Evolutionary conservation across 2,888 invertebrate species (phyloP), one percentile per base, ranked within the genome.

Genomic region (Caenorhabditis japonica): DNA sequence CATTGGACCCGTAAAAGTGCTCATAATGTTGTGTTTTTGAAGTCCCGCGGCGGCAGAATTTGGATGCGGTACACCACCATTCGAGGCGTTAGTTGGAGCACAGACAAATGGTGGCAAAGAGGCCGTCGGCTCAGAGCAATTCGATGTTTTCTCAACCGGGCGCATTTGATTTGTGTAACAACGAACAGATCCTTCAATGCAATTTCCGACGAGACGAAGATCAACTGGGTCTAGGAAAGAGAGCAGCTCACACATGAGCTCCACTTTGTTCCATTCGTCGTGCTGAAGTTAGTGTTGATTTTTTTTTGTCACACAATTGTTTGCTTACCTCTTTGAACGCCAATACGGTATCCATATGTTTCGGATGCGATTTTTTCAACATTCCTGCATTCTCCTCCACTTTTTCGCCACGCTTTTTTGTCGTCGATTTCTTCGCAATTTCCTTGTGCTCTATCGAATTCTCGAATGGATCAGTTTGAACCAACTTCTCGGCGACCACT

Each of bases 241-340:
- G 0, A 78, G 49, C 33, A 81, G 8, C 53, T 81, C 81, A 23
- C 79, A 79, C 19, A 81, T 36, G 21, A 77, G 56, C 21, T 79
- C 77, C 33, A 81, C 64, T 17, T 64, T 60, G 41, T 76, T 59
- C 76, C 76, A 79, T 15, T 61, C 66, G 25, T 71, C 68, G 39
- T 66, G 68, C 79, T 79, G 59, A 12, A 74, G 41, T 21, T 36
- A 33, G n/a, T 13, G 23, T 33, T 33, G 33, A 44, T 36, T 36
- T 12, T 36, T 4, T 8, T 36, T 36, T 36, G n/a, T 36, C 12
- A 8, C 12, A 36, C n/a, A n/a, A n/a, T n/a, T n/a, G n/a, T n/a
- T n/a, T n/a, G n/a, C n/a, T n/a, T 25, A 66, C 66, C 51, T 68
- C 64, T 25, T 49, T 43, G 15, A 56, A 70, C 23, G 61, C 70